Evolutionary conservation across 2,888 invertebrate genomes (phyloP).

Genomic region (Capitulum mitella): DNA sequence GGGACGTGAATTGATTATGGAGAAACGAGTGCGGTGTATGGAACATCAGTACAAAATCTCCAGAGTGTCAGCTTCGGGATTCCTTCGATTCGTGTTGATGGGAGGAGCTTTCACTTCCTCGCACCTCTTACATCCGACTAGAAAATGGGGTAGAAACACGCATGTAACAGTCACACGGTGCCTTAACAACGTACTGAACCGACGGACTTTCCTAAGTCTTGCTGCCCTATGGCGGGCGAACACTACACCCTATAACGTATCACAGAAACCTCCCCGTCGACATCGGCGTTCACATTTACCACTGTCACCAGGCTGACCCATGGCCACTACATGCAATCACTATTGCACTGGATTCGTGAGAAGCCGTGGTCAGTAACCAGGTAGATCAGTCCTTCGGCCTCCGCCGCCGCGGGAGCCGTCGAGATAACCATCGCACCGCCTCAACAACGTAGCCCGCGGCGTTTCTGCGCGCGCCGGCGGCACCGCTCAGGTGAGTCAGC

Average conservation of each 20-base stretch:
- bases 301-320: background rate
- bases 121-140: background rate
- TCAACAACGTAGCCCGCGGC: too few species aligned
- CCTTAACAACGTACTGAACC: background rate
- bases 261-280: background rate
- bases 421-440: too few species aligned
- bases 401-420: too few species aligned
- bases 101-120: too few species aligned
- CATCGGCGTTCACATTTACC: background rate
- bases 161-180: background rate
- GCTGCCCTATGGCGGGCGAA: too few species aligned
- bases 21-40: too few species aligned
- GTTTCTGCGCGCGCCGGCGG: background rate
- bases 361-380: too few species aligned
- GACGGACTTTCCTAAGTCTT: too few species aligned
- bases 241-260: background rate
- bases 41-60: background rate
- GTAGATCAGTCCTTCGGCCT: too few species aligned
- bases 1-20: too few species aligned
- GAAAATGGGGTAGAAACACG: slow-evolving; percentile 3
- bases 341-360: background rate
- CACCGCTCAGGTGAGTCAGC: background rate
- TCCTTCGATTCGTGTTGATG: too few species aligned
- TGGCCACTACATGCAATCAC: background rate
- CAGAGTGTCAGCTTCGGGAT: too few species aligned